These are phyloP conservation scores for Drosophila maculinotata DNA, from an alignment of 2,888 invertebrate species.

Conservation along the genomic window DNA sequence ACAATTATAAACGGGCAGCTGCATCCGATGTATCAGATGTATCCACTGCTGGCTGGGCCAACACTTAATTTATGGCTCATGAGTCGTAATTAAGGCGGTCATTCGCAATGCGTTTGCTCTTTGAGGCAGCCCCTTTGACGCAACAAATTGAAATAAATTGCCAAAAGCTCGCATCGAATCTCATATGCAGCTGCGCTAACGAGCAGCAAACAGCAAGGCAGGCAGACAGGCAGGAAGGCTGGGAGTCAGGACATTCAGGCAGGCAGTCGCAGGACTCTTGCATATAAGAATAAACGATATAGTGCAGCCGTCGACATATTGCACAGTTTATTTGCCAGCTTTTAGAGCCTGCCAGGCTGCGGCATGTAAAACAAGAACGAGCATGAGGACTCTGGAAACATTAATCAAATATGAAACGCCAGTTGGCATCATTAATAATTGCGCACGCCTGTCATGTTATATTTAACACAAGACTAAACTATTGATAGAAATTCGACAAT, in stretches of 20 bases:
- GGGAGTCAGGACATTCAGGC: neutral
- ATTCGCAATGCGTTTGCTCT: slow-evolving; percentile 34
- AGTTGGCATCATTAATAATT: slow-evolving; percentile 63
- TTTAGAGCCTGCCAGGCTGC: slow-evolving; percentile 13
- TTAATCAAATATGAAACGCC: slow-evolving; percentile 53
- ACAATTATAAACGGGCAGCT: slow-evolving; percentile 34
- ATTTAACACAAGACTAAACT: slow-evolving; percentile 51
- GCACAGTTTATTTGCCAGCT: slow-evolving; percentile 28
- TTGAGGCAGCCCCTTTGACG: slow-evolving; percentile 42
- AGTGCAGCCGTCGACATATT: slow-evolving; percentile 22
- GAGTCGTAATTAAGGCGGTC: slow-evolving; percentile 49
- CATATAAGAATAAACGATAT: slow-evolving; percentile 17
- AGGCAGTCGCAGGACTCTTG: neutral
- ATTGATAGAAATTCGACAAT: slow-evolving; percentile 50
- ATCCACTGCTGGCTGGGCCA: neutral
- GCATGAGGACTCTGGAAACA: slow-evolving; percentile 4
- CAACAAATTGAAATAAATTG: slow-evolving; percentile 63
- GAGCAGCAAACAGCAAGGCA: slow-evolving; percentile 9
- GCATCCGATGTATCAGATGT: slow-evolving; percentile 3
- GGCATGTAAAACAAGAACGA: slow-evolving; percentile 24
- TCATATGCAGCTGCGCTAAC: slow-evolving; percentile 51
- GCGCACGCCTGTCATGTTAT: slow-evolving; percentile 55
- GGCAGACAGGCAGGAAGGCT: neutral
- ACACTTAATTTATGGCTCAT: slow-evolving; percentile 54
- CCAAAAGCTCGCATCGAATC: slow-evolving; percentile 50